These are phyloP conservation scores for Rhabdornis inornatus DNA, from an alignment of 2,113 vertebrate species.

Conservation along the genomic window DNA sequence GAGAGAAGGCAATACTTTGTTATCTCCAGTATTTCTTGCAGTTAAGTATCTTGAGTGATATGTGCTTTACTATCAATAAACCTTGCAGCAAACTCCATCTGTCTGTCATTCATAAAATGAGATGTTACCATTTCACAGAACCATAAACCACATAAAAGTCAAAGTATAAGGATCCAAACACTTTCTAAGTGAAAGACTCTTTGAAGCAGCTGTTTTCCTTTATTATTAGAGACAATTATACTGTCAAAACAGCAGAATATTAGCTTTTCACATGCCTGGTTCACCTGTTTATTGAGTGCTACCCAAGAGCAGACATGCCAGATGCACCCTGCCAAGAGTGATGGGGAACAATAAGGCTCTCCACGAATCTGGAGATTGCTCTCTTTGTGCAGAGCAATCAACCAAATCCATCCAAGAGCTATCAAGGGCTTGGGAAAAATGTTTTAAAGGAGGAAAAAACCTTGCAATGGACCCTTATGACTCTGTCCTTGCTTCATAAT, in stretches of 20 bases:
- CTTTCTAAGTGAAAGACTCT: background rate
- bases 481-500: background rate
- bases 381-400: background rate
- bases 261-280: slow-evolving; percentile 27
- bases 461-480: background rate
- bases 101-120: slow-evolving; percentile 40
- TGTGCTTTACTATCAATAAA: background rate
- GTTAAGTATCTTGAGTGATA: slow-evolving; percentile 1
- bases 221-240: slow-evolving; percentile 63
- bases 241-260: slow-evolving; percentile 37
- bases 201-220: slow-evolving; percentile 44
- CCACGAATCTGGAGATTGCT: background rate
- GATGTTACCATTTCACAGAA: slow-evolving; percentile 2
- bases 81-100: slow-evolving; percentile 42
- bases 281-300: slow-evolving; percentile 41
- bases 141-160: slow-evolving; percentile 40
- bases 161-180: slow-evolving; percentile 26
- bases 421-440: background rate
- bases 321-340: background rate
- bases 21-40: slow-evolving; percentile 47
- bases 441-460: background rate
- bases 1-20: background rate
- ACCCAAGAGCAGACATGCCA: background rate
- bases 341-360: background rate
- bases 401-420: background rate